Conservation (phyloP, 2,797 vertebrate species). For the Borostomias antarcticus region DNA sequence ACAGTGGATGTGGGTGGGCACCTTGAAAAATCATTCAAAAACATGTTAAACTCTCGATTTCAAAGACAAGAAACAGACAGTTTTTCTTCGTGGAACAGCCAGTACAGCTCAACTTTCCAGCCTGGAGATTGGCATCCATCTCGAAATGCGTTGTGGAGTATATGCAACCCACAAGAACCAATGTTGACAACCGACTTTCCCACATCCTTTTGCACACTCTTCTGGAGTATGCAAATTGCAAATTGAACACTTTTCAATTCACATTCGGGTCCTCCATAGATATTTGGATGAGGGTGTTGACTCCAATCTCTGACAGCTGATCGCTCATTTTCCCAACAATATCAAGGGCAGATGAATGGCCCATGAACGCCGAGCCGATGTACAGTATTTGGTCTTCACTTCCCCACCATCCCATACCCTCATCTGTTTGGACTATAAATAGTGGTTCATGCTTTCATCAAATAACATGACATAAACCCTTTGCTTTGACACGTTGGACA, state of each 20-base stretch:
- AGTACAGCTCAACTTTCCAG: no score
- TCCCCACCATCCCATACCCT: conserved; percentile 20
- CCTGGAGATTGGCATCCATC: no score
- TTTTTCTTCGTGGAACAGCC: background rate
- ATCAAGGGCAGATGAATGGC: background rate
- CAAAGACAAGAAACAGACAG: no score
- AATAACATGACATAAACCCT: conserved; percentile 18
- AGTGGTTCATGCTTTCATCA: conserved; percentile 24
- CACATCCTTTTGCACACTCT: background rate
- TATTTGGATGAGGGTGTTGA: conserved; percentile 27
- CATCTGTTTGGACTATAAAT: conserved; percentile 34
- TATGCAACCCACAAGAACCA: no score
- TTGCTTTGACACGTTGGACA: no score
- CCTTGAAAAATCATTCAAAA: no score
- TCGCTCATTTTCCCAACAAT: background rate
- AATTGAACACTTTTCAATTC: conserved; percentile 39
- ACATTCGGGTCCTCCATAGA: conserved; percentile 29
- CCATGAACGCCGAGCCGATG: background rate
- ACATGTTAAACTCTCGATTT: no score
- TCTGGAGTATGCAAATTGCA: no score
- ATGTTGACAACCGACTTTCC: background rate
- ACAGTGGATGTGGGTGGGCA: no score
- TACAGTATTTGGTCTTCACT: conserved; percentile 1
- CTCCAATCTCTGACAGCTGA: conserved; percentile 35
- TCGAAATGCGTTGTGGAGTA: no score